Conservation (phyloP, 2,888 invertebrate genomes). For the Stenolophus ochropezus region DNA sequence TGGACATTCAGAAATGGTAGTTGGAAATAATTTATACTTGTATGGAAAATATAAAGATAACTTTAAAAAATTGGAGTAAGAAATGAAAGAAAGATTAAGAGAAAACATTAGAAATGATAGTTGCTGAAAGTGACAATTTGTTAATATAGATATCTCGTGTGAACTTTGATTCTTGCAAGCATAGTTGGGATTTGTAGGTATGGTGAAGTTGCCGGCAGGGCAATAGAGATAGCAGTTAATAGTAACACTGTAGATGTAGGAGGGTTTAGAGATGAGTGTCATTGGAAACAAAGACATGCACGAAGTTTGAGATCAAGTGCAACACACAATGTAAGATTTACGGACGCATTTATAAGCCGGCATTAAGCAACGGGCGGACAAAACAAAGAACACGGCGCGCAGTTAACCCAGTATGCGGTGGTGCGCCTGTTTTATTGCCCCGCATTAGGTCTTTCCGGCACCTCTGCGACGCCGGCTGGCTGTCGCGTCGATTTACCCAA, state of each 20-base stretch:
- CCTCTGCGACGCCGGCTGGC: neutral
- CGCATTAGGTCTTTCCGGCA: conserved; percentile 41
- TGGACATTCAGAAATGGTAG: too few relatives aligned
- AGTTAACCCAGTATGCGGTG: conserved; percentile 49
- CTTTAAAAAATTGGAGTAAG: too few relatives aligned
- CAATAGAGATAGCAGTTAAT: conserved; percentile 1
- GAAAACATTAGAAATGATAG: too few relatives aligned
- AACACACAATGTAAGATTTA: conserved; percentile 59
- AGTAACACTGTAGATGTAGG: conserved; percentile 14
- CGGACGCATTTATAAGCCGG: conserved; percentile 59
- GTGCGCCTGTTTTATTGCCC: conserved; percentile 53
- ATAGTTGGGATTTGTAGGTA: too few relatives aligned
- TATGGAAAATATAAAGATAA: too few relatives aligned
- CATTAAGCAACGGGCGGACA: conserved; percentile 49
- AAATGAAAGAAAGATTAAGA: too few relatives aligned
- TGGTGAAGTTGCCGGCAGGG: too few relatives aligned
- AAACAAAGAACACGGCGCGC: conserved; percentile 49
- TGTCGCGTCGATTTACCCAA: conserved; percentile 54
- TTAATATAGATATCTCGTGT: too few relatives aligned
- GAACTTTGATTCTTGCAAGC: too few relatives aligned
- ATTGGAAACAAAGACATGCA: conserved; percentile 46
- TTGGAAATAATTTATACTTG: too few relatives aligned
- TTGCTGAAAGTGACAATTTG: too few relatives aligned
- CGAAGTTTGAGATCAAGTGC: conserved; percentile 48
- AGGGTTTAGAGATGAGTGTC: conserved; percentile 24